Evolutionary conservation across 2,113 vertebrate species (phyloP).

Genomic region (Willisornis vidua): DNA sequence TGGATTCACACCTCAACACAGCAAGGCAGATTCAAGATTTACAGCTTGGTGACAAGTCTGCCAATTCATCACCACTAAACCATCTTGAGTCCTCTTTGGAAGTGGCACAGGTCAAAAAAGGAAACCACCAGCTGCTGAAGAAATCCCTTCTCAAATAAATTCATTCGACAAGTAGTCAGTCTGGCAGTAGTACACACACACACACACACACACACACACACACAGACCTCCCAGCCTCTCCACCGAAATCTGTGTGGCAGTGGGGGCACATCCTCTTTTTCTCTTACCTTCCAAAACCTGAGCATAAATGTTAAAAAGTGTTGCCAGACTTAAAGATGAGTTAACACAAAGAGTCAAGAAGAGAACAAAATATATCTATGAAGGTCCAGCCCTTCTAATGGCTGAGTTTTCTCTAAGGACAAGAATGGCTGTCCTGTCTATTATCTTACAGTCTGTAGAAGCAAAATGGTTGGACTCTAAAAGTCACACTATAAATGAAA

Average conservation of each 20-base stretch:
- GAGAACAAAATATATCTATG: neutral
- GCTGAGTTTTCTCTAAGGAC: neutral
- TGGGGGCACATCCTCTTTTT: neutral
- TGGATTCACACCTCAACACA: constrained; percentile 27
- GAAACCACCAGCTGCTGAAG: constrained; percentile 41
- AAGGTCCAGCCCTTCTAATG: neutral
- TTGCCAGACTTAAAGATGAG: neutral
- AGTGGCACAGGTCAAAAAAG: constrained; percentile 21
- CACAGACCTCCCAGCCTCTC: neutral
- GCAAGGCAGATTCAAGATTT: constrained; percentile 44
- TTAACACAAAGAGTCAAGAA: neutral
- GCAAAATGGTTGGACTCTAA: neutral
- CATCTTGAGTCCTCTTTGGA: constrained; percentile 18
- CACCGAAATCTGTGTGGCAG: neutral
- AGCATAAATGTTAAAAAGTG: neutral
- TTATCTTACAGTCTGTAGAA: neutral
- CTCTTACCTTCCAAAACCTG: neutral
- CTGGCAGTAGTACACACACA: neutral
- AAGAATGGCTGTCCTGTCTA: neutral
- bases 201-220: too few relatives aligned
- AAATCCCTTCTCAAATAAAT: constrained; percentile 49
- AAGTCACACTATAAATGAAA: neutral
- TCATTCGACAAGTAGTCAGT: constrained; percentile 2
- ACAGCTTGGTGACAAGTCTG: constrained; percentile 57
- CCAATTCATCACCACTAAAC: constrained; percentile 58